Conservation (phyloP, 2,888 invertebrate genomes). For the Empis livida region DNA sequence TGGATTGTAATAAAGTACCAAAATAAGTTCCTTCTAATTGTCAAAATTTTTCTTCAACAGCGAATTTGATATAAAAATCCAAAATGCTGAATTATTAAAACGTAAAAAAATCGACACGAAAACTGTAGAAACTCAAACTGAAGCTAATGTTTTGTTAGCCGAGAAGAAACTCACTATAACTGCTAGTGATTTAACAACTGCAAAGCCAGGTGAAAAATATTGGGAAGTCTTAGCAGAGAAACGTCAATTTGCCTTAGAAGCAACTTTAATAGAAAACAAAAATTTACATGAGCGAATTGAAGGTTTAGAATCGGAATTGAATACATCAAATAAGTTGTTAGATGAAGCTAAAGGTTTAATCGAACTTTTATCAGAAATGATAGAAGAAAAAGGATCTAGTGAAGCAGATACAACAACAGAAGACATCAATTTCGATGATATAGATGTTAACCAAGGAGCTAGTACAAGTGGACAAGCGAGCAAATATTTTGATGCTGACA, state of each 20-base stretch:
- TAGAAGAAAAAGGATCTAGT: constrained; percentile 40
- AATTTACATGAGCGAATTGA: constrained; percentile 41
- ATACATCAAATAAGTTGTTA: constrained; percentile 54
- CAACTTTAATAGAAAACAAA: constrained; percentile 59
- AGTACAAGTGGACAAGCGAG: neutral
- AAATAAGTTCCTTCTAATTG: no score
- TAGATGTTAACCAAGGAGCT: neutral
- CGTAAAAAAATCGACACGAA: constrained; percentile 36
- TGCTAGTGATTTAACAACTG: constrained; percentile 55
- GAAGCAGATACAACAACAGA: neutral
- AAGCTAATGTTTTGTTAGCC: constrained; percentile 8
- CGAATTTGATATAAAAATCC: constrained; percentile 11
- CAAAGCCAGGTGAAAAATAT: constrained; percentile 58
- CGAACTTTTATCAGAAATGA: constrained; percentile 61
- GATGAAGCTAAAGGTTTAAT: constrained; percentile 62
- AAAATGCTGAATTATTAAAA: constrained; percentile 30
- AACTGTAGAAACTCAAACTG: constrained; percentile 37
- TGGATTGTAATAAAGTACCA: no score
- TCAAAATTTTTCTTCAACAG: constrained; percentile 15
- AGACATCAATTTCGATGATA: neutral
- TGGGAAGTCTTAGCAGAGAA: constrained; percentile 66
- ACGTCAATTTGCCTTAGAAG: constrained; percentile 55
- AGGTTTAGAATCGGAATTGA: constrained; percentile 44
- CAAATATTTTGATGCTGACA: neutral
- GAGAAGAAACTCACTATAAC: constrained; percentile 38